Conservation (phyloP, 2,113 vertebrate species). For the Ailuropoda melanoleuca region DNA sequence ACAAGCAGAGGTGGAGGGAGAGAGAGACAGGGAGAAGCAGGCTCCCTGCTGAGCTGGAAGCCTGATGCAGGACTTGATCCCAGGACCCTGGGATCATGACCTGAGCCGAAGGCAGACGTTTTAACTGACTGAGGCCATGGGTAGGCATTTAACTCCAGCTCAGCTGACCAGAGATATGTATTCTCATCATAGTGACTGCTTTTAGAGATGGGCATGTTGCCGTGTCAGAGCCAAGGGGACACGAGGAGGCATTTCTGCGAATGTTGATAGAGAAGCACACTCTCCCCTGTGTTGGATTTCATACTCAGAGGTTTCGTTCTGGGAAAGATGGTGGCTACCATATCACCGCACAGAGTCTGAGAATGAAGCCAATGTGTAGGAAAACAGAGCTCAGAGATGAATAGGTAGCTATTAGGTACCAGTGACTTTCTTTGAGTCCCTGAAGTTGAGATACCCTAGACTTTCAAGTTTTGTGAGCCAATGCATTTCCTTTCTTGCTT, state of each 20-base stretch:
- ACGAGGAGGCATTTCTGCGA: neutral
- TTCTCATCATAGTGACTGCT: neutral
- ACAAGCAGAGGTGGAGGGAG: too few species aligned
- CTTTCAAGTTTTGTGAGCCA: neutral
- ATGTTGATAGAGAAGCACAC: neutral
- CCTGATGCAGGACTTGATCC: too few species aligned
- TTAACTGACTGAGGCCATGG: too few species aligned
- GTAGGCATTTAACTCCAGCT: neutral
- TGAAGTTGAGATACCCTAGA: neutral
- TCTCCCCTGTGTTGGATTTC: neutral
- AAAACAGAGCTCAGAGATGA: neutral
- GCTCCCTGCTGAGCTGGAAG: too few species aligned
- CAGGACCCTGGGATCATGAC: too few species aligned
- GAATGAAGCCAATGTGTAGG: neutral
- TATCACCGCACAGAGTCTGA: neutral
- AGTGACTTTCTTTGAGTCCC: neutral
- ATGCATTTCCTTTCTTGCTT: neutral
- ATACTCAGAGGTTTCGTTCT: neutral
- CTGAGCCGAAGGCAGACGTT: too few species aligned
- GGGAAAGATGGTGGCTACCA: too few species aligned
- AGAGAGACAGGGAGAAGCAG: too few species aligned
- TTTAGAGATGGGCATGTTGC: neutral
- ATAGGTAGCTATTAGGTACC: too few species aligned
- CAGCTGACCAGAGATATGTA: neutral
- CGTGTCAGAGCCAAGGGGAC: neutral